A percentile compares a stretch with the other conserved stretches of the same genome.
Conservation (phyloP, 92 coral and sea anemone species). For the Paragorgia papillata region DNA sequence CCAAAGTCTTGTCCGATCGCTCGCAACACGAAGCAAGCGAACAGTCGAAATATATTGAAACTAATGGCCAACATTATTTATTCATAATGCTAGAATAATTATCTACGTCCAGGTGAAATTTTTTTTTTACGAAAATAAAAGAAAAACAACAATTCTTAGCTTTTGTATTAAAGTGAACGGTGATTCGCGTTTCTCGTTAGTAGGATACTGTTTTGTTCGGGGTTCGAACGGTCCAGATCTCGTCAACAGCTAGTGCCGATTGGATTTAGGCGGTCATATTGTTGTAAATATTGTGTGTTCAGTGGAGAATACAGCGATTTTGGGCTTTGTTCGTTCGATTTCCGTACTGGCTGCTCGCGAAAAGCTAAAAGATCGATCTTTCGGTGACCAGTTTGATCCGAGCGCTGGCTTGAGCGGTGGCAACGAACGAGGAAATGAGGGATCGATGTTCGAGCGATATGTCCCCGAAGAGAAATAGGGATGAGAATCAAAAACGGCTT, state of each 20-base stretch:
- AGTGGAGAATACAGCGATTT: background rate
- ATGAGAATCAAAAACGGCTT: background rate
- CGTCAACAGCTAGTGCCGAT: background rate
- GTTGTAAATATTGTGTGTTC: conserved; percentile 35
- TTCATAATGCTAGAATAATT: conserved; percentile 51
- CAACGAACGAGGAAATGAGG: no score
- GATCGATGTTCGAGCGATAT: no score
- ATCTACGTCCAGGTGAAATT: conserved; percentile 48
- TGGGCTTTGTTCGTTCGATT: background rate
- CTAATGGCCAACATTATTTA: conserved; percentile 44
- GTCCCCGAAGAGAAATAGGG: background rate
- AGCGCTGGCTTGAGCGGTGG: no score
- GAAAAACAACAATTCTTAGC: conserved; percentile 25
- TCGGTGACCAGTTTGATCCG: no score
- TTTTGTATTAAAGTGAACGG: conserved; percentile 14
- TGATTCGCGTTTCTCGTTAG: no score
- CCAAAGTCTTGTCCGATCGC: background rate
- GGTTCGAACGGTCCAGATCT: background rate
- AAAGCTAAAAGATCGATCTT: no score
- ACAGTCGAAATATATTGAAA: conserved; percentile 36
- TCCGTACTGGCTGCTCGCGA: background rate
- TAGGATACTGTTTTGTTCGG: no score
- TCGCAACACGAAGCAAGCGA: conserved; percentile 15
- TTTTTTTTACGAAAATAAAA: conserved; percentile 12
- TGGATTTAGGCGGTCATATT: background rate